Evolutionary conservation across 53 echinoderm and acorn worm genomes (phyloP).

Genomic region (Patiria pectinifera): DNA sequence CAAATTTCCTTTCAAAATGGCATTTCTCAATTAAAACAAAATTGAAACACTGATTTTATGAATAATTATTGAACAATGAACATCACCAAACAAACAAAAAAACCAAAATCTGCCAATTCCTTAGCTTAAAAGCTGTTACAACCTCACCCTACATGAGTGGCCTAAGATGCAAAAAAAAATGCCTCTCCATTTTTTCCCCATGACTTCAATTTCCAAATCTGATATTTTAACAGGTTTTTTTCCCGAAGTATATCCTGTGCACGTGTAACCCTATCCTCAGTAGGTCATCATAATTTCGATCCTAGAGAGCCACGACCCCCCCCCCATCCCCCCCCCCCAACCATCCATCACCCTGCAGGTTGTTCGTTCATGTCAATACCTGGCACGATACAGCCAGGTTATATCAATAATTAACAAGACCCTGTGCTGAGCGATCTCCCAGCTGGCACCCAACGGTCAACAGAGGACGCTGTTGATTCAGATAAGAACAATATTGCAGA

Average conservation of each 20-base stretch:
- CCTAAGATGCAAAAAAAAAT: not conserved
- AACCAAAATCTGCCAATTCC: too few species aligned
- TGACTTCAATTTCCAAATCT: constrained; percentile 38
- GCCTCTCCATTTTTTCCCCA: not conserved
- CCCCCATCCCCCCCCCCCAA: not conserved
- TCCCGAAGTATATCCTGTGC: not conserved
- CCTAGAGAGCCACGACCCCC: not conserved
- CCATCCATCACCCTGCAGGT: not conserved
- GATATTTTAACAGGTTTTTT: not conserved
- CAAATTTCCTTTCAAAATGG: too few species aligned
- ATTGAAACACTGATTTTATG: too few species aligned
- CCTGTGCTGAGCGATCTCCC: not conserved
- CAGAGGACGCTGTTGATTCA: constrained; percentile 2
- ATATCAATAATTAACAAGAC: constrained; percentile 15
- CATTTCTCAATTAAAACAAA: too few species aligned
- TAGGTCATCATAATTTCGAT: constrained; percentile 8
- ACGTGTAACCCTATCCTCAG: not conserved
- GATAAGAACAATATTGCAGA: too few species aligned
- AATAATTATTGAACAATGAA: too few species aligned
- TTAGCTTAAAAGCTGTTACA: too few species aligned
- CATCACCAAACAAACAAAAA: too few species aligned
- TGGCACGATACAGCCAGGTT: not conserved
- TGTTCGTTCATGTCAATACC: not conserved
- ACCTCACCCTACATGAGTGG: not conserved
- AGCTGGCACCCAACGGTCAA: not conserved